Evolutionary conservation across 2,888 invertebrate species (phyloP).

Genomic region (Aromia moschata): DNA sequence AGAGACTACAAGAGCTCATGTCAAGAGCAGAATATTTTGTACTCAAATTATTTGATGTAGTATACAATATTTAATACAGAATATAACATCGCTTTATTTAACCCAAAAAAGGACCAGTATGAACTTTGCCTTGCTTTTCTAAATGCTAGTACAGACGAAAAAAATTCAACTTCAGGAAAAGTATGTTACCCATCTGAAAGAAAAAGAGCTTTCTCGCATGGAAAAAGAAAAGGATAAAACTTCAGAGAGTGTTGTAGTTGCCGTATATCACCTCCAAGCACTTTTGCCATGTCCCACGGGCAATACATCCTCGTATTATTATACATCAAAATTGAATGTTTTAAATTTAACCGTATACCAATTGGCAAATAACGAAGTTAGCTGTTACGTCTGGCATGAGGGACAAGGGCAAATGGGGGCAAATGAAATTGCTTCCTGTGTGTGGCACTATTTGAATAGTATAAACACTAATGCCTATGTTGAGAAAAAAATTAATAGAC

Average conservation of each 20-base stretch:
- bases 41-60: too few species aligned
- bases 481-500: background rate
- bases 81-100: too few species aligned
- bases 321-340: slow-evolving; percentile 43
- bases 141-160: background rate
- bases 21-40: too few species aligned
- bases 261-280: slow-evolving; percentile 37
- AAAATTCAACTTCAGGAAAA: background rate
- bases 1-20: too few species aligned
- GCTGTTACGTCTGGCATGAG: slow-evolving; percentile 46
- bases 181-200: background rate
- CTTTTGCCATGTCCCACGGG: slow-evolving; percentile 39
- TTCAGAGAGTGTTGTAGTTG: background rate
- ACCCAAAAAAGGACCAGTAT: too few species aligned
- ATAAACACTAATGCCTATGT: background rate
- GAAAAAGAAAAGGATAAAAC: slow-evolving; percentile 1
- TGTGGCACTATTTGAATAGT: background rate
- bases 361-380: slow-evolving; percentile 41
- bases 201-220: background rate
- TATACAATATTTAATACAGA: too few species aligned
- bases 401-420: slow-evolving; percentile 45
- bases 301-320: slow-evolving; percentile 36
- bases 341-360: slow-evolving; percentile 49
- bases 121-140: too few species aligned
- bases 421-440: slow-evolving; percentile 40